Evolutionary conservation across 2,113 vertebrate species (phyloP), one percentile per base, ranked within the genome.

Genomic region (Burhinus bistriatus): DNA sequence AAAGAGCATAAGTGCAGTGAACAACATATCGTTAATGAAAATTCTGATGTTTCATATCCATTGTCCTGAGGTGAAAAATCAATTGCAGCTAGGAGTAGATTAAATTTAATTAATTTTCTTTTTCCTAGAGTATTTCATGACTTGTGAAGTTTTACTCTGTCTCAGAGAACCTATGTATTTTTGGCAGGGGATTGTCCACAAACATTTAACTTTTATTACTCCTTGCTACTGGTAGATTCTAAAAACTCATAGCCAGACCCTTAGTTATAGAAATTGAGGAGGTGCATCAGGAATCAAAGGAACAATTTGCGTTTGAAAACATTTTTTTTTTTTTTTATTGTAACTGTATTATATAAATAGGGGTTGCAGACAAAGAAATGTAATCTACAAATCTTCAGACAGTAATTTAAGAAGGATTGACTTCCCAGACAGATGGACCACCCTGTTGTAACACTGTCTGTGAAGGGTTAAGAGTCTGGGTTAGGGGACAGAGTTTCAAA

Each of bases 161-260:
- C 6, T 15, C 6, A 16, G 27, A 80, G 1, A 77, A 40, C 9
- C 3, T 36, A 17, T 4, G 7, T n/a, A 22, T 78, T 69, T 96
- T 83, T 83, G 23, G 5, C 12, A 57, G 30, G 6, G 2, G 1
- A 47, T 57, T 77, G 34, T 58, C 38, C 15, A 38, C 25, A 76
- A 85, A 8, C 4, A 10, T 45, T 29, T 58, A 40, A 25, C 2
- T 32, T 27, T 58, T 90, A 9, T 26, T 15, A 47, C 11, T 88
- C 11, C 7, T 80, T 72, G 3, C 9, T 89, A 34, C 15, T 0
- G 0, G 2, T 44, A 45, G 4, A 70, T 49, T 65, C 30, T 77
- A 61, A 73, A 89, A 93, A 27, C 3, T 62, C 26, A 15, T 15
- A 94, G 2, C 14, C 9, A 66, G 25, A n/a, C 12, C 0, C 12